phyloP scores from a whole-genome alignment of 2,888 invertebrate species.

The Nephrotoma appendiculata region DNA sequence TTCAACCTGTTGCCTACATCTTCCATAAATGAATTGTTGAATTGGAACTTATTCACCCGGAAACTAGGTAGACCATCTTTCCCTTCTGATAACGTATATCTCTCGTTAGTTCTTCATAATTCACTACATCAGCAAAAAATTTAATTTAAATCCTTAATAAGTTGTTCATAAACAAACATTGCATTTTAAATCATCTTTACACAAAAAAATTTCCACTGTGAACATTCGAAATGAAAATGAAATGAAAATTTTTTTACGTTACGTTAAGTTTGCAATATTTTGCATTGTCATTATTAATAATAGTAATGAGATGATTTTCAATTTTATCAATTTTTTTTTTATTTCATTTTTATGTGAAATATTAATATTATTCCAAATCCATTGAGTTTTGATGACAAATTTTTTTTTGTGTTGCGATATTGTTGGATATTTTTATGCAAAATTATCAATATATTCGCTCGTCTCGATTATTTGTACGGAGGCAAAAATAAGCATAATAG shows the following conservation, averaged over 20 bases:
- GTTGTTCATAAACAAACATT: background rate
- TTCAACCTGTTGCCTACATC: no score
- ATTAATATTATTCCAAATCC: background rate
- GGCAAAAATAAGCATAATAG: background rate
- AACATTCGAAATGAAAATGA: background rate
- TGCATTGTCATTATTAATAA: background rate
- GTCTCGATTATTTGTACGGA: background rate
- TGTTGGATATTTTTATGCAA: background rate
- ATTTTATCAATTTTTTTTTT: background rate
- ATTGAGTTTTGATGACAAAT: background rate
- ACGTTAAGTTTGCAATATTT: background rate
- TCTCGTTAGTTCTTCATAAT: background rate
- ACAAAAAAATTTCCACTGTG: background rate
- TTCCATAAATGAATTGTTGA: no score
- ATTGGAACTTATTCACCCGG: no score
- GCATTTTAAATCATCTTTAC: background rate
- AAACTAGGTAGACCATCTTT: no score
- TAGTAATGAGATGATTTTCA: background rate
- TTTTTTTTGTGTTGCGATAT: background rate
- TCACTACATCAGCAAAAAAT: background rate
- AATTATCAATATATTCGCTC: background rate
- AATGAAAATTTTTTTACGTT: background rate
- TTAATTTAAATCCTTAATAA: background rate
- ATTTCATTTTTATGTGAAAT: background rate
- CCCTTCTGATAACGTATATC: no score